Evolutionary conservation across 2,113 vertebrate species (phyloP).

Genomic region (Pantherophis guttatus): DNA sequence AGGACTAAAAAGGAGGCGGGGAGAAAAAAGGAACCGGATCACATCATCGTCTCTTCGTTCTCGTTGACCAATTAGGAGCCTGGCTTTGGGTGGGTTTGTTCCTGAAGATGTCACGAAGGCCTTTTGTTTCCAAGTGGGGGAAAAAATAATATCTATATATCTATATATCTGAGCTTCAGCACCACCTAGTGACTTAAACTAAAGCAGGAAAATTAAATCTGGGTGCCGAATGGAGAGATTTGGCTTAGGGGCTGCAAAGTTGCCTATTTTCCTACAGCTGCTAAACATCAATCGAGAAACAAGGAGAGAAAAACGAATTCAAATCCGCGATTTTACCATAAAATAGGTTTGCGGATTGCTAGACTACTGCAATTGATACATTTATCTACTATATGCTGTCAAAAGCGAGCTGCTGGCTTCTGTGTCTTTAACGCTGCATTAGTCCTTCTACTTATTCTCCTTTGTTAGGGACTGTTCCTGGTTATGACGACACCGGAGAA

Average conservation of each 20-base stretch:
- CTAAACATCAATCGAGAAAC: not conserved
- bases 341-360: not conserved
- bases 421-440: not conserved
- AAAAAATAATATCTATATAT: too few species aligned
- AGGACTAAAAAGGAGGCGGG: too few species aligned
- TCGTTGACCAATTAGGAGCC: not conserved
- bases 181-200: conserved; percentile 1
- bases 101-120: not conserved
- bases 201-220: not conserved
- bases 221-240: not conserved
- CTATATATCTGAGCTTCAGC: not conserved
- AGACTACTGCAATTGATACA: too few species aligned
- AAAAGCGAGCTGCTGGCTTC: not conserved
- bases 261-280: not conserved
- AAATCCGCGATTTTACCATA: not conserved
- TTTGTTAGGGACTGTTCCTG: too few species aligned
- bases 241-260: not conserved
- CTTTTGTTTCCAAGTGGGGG: not conserved
- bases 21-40: not conserved
- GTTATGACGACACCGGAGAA: too few species aligned
- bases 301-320: not conserved
- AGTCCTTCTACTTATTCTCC: too few species aligned
- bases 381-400: not conserved
- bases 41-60: not conserved
- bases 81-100: not conserved